Conservation (phyloP, 2,797 vertebrate species). For the Mus spretus region DNA sequence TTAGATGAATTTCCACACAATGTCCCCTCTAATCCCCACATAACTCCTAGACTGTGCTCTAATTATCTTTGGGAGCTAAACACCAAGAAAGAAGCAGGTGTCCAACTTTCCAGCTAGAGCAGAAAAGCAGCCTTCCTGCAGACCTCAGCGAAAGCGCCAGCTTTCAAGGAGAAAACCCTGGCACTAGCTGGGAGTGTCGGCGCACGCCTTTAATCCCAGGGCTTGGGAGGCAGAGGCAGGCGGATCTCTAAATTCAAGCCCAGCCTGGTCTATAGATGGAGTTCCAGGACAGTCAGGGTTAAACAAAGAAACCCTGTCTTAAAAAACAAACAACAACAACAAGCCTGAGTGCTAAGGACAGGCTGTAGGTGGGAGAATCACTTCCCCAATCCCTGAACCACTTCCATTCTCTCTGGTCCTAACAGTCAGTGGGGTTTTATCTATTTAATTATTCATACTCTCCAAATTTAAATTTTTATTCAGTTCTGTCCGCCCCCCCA, state of each 20-base stretch:
- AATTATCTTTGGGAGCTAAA: conserved; percentile 1
- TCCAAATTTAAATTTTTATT: conserved; percentile 49
- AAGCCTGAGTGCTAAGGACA: not conserved
- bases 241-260: not conserved
- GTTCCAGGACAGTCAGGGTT: not conserved
- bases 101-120: conserved; percentile 1
- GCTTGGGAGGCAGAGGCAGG: not conserved
- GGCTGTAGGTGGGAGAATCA: not conserved
- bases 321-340: not conserved
- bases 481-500: not conserved
- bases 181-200: not conserved
- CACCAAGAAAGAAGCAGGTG: conserved; percentile 38
- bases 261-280: not conserved
- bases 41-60: not conserved
- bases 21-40: not conserved
- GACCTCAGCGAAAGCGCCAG: not conserved
- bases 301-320: not conserved
- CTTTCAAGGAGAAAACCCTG: not conserved
- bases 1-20: conserved; percentile 39
- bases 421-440: not conserved
- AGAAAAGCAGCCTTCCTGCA: conserved; percentile 6
- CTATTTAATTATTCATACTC: conserved; percentile 19
- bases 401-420: not conserved
- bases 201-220: not conserved
- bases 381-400: not conserved